Base-by-base conservation (phyloP, 2,888 invertebrate genomes). In the Cancer borealis region DNA sequence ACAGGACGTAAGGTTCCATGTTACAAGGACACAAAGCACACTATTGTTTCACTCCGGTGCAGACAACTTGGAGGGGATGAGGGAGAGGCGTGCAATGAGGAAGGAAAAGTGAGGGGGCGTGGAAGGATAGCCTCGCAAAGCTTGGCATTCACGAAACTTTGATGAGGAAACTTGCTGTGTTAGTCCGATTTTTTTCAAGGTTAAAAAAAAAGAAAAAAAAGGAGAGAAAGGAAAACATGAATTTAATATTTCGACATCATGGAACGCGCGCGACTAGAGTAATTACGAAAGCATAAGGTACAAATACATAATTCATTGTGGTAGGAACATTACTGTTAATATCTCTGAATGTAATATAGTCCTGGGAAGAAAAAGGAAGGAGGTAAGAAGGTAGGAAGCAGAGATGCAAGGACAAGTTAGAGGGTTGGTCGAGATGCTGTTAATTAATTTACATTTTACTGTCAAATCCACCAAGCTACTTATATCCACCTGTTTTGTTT, bases 161-260 rank as follows among this genome's bases (percentile, higher is more conserved):
- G 84, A 84, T 84, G 84, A 84, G 84, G 84, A 84, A 84, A 84
- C 84, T 84, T 84, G 84, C 39, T 84, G 84, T 39, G 84, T 30
- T 84, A 84, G 84, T 84, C 39, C 3, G 84, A 30, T 12, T 79
- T 84, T 84, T 39, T 84, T 73, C 84, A 39, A 84, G 73, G 30
- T 26, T 10, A 84, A 84, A 79, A 39, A 84, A 39, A 30, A 84
- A 8, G 2, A 39, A 39, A 39, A 1, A 39, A 39, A 39, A 39
- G 2, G 39, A 39, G 39, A 39, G 39, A 39, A 39, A 39, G 39
- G 39, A 0, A 39, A 14, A 26, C 39, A 84, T 39, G 39, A 84
- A 84, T 84, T 84, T 39, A 84, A 84, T 84, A 84, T 39, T 39
- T 17, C 84, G 39, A 30, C 84, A 84, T 12, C 39, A 39, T 12